A percentile compares a stretch with the other conserved stretches of the same genome.
Conservation (phyloP, 2,113 vertebrate species). For the Leptodactylus fuscus region DNA sequence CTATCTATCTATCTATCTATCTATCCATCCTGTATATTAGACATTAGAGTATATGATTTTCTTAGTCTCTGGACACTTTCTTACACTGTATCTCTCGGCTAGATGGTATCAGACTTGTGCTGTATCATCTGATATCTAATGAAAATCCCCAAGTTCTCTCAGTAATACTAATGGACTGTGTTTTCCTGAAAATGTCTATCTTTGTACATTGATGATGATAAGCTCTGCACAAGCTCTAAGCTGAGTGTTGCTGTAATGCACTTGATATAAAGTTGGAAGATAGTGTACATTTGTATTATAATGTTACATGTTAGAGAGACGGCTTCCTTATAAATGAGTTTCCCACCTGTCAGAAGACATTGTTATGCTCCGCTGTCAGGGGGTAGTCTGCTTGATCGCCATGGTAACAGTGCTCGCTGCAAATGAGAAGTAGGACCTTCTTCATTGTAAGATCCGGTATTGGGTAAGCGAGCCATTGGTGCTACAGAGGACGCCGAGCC, state of each 20-base stretch:
- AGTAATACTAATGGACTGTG: not conserved
- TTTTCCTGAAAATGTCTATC: not conserved
- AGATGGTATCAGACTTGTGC: not conserved
- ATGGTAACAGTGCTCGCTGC: constrained; percentile 65
- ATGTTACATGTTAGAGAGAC: constrained; percentile 52
- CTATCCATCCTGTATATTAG: no score
- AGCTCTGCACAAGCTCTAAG: constrained; percentile 10
- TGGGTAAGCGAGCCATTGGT: constrained; percentile 64
- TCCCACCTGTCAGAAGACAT: constrained; percentile 62
- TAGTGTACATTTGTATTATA: constrained; percentile 53
- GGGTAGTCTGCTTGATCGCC: constrained; percentile 58
- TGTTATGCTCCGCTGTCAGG: constrained; percentile 63
- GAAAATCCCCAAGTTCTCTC: not conserved
- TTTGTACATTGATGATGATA: constrained; percentile 22
- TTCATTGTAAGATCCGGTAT: constrained; percentile 65
- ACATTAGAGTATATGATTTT: not conserved
- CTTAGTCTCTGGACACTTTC: not conserved
- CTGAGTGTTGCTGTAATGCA: constrained; percentile 24
- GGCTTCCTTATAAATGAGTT: constrained; percentile 56
- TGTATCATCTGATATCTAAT: constrained; percentile 12
- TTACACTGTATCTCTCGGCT: not conserved
- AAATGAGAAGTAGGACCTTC: constrained; percentile 68
- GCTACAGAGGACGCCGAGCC: not conserved
- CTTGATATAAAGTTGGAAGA: constrained; percentile 51
- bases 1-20: no score